Evolutionary conservation across 1,140 invertebrate species (phyloP), one percentile per base, ranked within the genome.

Genomic region (Octopus bimaculoides): DNA sequence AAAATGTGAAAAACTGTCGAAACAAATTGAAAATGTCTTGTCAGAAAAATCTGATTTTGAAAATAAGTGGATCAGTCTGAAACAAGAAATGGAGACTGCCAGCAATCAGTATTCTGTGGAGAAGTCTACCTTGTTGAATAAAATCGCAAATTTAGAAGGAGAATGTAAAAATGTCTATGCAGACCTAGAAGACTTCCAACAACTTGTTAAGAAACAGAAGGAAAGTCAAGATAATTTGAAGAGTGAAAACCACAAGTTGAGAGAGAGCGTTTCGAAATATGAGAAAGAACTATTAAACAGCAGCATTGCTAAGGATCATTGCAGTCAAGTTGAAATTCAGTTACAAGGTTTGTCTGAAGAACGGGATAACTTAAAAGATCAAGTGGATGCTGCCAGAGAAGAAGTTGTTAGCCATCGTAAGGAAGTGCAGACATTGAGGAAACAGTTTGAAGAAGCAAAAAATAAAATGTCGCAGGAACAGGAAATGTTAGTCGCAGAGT

Each of bases 181-280:
- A 26, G 94, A 94, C n/a, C 95, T 96, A 86, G 94, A 95, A 61
- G 92, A 95, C 81, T 88, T 96, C 76, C 93, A 95, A 85, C 86
- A 91, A 52, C 85, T 91, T 69, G 81, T 90, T 52, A 81, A 87
- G 61, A 86, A 85, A 41, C 80, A 91, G 4, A 89, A 90, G 78
- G 80, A 80, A 61, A 81, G 79, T n/a, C 52, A 83, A n/a, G 75
- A 83, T 78, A 71, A 7, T 75, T 73, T 80, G 55, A 53, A 74
- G 54, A 26, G 78, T 78, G 80, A 82, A 79, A 77, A 53, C 20
- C 75, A 80, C 20, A 81, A 10, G 26, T 41, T 53, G 6, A 26
- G 79, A 17, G 56, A 82, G 52, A 78, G 80, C 56, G 53, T 81
- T 53, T 52, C 82, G 73, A 73, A 52, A 26, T 77, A 78, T 41